Evolutionary conservation across 2,113 vertebrate species (phyloP).

Genomic region (Sylvia atricapilla): DNA sequence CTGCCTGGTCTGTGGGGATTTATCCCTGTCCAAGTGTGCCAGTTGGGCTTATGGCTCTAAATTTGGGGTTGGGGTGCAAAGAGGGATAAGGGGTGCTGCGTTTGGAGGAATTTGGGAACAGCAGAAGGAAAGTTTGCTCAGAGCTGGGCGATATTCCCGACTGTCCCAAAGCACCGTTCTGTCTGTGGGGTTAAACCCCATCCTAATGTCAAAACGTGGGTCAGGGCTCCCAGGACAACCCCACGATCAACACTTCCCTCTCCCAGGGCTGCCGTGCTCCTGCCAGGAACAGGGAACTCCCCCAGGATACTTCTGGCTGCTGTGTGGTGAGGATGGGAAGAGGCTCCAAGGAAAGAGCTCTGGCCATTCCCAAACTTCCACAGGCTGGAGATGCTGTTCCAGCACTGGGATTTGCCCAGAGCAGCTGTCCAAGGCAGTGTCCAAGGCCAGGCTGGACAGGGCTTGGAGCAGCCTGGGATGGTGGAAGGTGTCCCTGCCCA

Average conservation of each 20-base stretch:
- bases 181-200: background rate
- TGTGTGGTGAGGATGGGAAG: background rate
- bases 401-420: background rate
- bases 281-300: fast-evolving
- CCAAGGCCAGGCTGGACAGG: fast-evolving
- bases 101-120: fast-evolving
- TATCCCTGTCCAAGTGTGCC: fast-evolving
- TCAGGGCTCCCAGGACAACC: background rate
- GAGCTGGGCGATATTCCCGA: fast-evolving
- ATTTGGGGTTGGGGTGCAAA: background rate
- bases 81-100: fast-evolving
- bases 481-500: background rate
- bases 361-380: background rate
- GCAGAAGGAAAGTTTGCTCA: fast-evolving
- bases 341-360: background rate
- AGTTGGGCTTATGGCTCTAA: background rate
- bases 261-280: fast-evolving
- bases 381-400: fast-evolving
- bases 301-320: fast-evolving
- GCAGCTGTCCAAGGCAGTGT: fast-evolving
- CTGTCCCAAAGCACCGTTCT: fast-evolving
- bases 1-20: background rate
- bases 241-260: fast-evolving
- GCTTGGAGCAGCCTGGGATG: fast-evolving
- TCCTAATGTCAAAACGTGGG: fast-evolving